Evolutionary conservation across 2,888 invertebrate genomes (phyloP), one percentile per base, ranked within the genome.

Genomic region (Trissoscelio sp.): DNA sequence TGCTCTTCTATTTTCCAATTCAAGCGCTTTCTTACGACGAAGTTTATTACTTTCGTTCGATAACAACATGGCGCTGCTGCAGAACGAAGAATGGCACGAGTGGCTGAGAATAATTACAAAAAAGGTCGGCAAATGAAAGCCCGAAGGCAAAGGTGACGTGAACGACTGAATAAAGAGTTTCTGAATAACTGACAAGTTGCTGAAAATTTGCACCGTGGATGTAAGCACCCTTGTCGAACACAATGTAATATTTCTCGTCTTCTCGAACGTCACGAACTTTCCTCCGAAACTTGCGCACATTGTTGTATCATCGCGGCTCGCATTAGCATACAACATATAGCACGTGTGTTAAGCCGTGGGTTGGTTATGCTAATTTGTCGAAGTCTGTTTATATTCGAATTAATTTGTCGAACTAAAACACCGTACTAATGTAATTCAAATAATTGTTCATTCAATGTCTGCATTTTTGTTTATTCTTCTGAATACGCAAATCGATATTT

Each of bases 21-120:
- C 58, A 57, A 53, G 42, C 46, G 37, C 58, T 82, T 80, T 73
- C 64, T 64, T 57, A 51, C 42, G 46, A 58, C 48, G 39, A 72
- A 72, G 58, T 75, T 34, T 70, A 58, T 57, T 77, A 69, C 60
- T 60, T 60, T 62, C 62, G 37, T 46, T 58, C 62, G 42, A 79
- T 79, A 79, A 72, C 72, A 72, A 64, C 66, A 31, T 37, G 44
- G 31, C 34, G 28, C 34, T 48, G 48, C 9, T 37, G 24, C 28
- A 12, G 39, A 57, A 79, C 48, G 62, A 64, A 70, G 57, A 24
- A 57, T 28, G 44, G 42, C 67, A 22, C 66, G 60, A 75, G 58
- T 67, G 62, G 34, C 73, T 44, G 55, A 57, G 55, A 64, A 74
- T 74, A 74, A 74, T 74, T 62, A 55, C 18, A 53, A 73, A 62